phyloP scores from a whole-genome alignment of 2,797 vertebrate genomes.

The Acropternis orthonyx region DNA sequence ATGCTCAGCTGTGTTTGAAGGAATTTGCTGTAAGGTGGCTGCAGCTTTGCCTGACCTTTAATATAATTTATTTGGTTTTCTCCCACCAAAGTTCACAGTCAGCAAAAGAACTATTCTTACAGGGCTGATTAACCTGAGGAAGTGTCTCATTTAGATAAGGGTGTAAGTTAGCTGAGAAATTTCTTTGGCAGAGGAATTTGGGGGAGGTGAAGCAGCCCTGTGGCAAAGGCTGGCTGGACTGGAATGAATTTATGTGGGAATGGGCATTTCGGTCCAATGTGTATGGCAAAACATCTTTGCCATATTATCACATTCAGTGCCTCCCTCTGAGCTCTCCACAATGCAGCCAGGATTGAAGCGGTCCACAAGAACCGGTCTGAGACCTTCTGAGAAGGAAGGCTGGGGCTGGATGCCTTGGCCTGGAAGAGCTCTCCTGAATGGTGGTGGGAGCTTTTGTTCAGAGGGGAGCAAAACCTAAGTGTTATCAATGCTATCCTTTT shows the following conservation, averaged over 20 bases:
- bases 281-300: not conserved
- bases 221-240: not conserved
- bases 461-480: not conserved
- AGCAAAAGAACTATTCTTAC: slow-evolving; percentile 15
- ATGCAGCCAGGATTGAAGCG: not conserved
- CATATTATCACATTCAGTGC: no score
- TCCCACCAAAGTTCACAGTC: slow-evolving; percentile 19
- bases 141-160: not conserved
- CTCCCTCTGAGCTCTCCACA: not conserved
- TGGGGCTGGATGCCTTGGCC: not conserved
- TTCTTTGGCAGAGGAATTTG: not conserved
- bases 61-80: slow-evolving; percentile 15
- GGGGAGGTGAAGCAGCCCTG: not conserved
- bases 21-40: not conserved
- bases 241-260: not conserved
- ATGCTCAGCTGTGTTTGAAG: not conserved
- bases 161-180: not conserved
- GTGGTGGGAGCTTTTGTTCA: not conserved
- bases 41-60: slow-evolving; percentile 22
- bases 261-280: not conserved
- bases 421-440: not conserved
- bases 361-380: not conserved
- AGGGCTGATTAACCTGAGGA: slow-evolving; percentile 37
- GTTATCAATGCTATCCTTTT: not conserved
- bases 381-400: not conserved